These are phyloP conservation scores for Phrynosoma platyrhinos DNA, from an alignment of 2,113 vertebrate genomes.

Conservation along the genomic window DNA sequence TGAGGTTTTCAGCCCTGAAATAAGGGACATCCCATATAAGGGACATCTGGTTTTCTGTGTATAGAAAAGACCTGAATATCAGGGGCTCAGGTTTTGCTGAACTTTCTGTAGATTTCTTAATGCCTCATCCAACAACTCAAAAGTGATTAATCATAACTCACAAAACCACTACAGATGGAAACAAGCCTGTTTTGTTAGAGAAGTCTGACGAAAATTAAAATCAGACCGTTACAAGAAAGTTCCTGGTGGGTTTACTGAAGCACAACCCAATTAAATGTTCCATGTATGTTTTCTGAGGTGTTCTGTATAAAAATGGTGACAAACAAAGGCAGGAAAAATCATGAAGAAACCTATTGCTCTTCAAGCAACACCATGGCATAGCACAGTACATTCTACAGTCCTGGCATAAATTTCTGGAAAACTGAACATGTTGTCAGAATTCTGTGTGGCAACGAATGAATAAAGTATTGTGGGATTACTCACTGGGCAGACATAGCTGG, in stretches of 20 bases:
- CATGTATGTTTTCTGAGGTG: slow-evolving; percentile 44
- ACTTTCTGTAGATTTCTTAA: slow-evolving; percentile 45
- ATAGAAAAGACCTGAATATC: slow-evolving; percentile 29
- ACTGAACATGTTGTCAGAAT: slow-evolving; percentile 64
- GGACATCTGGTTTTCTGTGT: not conserved
- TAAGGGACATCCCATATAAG: too few relatives aligned
- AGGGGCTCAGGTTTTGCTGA: slow-evolving; percentile 33
- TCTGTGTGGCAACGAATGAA: slow-evolving; percentile 80
- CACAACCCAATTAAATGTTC: slow-evolving; percentile 44
- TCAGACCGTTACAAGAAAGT: slow-evolving; percentile 47
- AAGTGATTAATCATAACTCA: slow-evolving; percentile 68
- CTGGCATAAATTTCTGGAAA: slow-evolving; percentile 80
- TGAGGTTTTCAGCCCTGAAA: too few relatives aligned
- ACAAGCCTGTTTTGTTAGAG: slow-evolving; percentile 53
- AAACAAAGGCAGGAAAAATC: slow-evolving; percentile 68
- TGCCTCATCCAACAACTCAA: slow-evolving; percentile 49
- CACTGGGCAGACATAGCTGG: slow-evolving; percentile 62
- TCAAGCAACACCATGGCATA: slow-evolving; percentile 56
- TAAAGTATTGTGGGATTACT: slow-evolving; percentile 76
- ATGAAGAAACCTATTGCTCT: slow-evolving; percentile 69
- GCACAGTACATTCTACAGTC: slow-evolving; percentile 47
- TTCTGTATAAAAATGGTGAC: slow-evolving; percentile 63
- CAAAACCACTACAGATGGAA: slow-evolving; percentile 70
- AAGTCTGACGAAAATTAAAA: slow-evolving; percentile 55
- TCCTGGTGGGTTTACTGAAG: slow-evolving; percentile 4